A percentile compares a stretch with the other conserved stretches of the same genome.
These are phyloP conservation scores for Isaurus tuberculatus DNA, from an alignment of 92 coral and sea anemone species.

Conservation along the genomic window DNA sequence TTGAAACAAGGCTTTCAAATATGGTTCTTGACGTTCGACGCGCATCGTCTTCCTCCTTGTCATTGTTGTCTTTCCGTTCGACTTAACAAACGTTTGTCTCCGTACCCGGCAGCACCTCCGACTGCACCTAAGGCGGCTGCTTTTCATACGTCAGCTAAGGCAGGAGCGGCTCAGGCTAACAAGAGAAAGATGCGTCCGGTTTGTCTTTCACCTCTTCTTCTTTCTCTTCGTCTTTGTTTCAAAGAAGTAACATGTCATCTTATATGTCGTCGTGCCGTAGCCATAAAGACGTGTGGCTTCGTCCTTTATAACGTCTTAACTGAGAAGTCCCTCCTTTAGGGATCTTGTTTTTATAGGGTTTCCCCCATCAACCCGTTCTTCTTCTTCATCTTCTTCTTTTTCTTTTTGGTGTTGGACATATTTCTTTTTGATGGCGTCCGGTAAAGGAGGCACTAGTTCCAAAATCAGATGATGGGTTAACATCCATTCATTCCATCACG, in stretches of 20 bases:
- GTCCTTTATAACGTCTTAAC: too few relatives aligned
- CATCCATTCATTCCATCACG: neutral
- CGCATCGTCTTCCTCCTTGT: too few relatives aligned
- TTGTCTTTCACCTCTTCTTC: neutral
- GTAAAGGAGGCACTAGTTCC: neutral
- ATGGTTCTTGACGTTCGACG: too few relatives aligned
- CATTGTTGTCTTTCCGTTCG: too few relatives aligned
- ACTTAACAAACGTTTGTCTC: neutral
- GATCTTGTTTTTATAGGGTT: too few relatives aligned
- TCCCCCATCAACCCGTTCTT: too few relatives aligned
- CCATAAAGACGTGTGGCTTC: too few relatives aligned
- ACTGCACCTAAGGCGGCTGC: neutral
- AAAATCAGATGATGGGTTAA: neutral
- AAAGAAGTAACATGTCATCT: too few relatives aligned
- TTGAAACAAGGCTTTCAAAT: conserved; percentile 9
- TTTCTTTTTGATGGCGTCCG: neutral
- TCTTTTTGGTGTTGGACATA: too few relatives aligned
- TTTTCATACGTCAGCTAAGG: neutral
- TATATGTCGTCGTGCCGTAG: too few relatives aligned
- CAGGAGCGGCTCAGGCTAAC: neutral
- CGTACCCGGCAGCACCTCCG: neutral
- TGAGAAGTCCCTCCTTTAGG: too few relatives aligned
- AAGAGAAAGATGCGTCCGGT: neutral
- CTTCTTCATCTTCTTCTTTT: neutral
- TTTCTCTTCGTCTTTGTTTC: neutral